Evolutionary conservation across 2,888 invertebrate genomes (phyloP), one percentile per base, ranked within the genome.

Genomic region (Seira musarum): DNA sequence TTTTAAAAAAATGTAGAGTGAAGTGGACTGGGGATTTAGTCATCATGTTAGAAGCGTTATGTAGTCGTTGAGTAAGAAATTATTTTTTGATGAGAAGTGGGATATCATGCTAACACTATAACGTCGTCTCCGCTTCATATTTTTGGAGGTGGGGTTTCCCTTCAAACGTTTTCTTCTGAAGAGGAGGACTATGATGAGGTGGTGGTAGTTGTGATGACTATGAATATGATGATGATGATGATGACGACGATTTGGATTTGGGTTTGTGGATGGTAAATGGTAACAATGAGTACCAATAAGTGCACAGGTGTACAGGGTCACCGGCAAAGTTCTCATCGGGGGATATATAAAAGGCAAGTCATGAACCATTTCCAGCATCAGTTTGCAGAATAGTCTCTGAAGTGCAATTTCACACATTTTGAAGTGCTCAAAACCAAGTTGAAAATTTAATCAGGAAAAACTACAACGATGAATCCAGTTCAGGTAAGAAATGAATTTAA

Each of bases 271-370:
- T 40, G 6, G 40, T 40, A 40, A 40, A n/a, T 75, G 75, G 69
- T 76, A 76, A 76, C 69, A 76, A 76, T 76, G 76, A 64, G 76
- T 76, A 76, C 76, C 76, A 76, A 76, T 76, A 76, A 76, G 76
- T 76, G 70, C 76, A 76, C 76, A 76, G 76, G 76, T 76, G 76
- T 53, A 76, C 76, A 76, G 76, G 76, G 76, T 76, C 76, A 76
- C 76, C 69, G 63, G 65, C 30, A 17, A n/a, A 69, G 70, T 69
- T 76, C 76, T 68, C 75, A 75, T 46, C 64, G n/a, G 69, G 68
- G 40, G 65, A 46, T 76, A 70, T 76, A 76, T 70, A 76, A 70
- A 76, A 68, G 60, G 30, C 22, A 5, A 53, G 19, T 30, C 69
- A 19, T 35, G 19, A 22, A 49, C 69, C 69, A 61, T 53, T n/a